Conservation (phyloP, 1,140 invertebrate species). For the Drosophila pallidifrons region DNA sequence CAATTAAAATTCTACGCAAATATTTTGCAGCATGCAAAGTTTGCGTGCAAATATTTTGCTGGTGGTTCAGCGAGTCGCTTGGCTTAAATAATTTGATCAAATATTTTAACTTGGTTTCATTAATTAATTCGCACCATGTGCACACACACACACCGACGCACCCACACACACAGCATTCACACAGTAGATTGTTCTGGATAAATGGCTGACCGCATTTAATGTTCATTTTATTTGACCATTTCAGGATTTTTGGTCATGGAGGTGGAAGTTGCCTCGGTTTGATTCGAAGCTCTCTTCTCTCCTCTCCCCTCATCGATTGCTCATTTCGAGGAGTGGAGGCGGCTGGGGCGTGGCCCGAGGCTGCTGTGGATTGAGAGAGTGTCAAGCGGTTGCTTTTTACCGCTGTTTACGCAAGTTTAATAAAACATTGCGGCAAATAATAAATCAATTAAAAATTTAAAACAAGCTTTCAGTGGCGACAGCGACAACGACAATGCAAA, state of each 20-base stretch:
- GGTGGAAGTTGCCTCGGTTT: background rate
- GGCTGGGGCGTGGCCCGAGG: constrained; percentile 7
- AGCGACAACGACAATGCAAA: constrained; percentile 23
- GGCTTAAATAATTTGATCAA: constrained; percentile 56
- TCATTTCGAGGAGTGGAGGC: constrained; percentile 44
- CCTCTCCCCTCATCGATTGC: constrained; percentile 28
- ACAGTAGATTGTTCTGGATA: constrained; percentile 13
- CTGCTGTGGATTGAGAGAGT: constrained; percentile 7
- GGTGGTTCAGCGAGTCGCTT: constrained; percentile 8
- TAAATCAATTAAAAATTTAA: constrained; percentile 73
- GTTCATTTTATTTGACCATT: constrained; percentile 39
- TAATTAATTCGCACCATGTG: constrained; percentile 49
- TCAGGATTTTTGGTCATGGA: constrained; percentile 5
- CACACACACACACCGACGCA: background rate
- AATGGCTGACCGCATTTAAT: constrained; percentile 42
- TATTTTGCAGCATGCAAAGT: constrained; percentile 27
- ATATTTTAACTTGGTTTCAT: constrained; percentile 62
- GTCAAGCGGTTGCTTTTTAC: constrained; percentile 22
- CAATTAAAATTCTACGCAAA: constrained; percentile 26
- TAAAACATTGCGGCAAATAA: constrained; percentile 67
- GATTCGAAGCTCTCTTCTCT: background rate
- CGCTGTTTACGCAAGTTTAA: constrained; percentile 64
- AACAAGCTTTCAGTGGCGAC: constrained; percentile 3
- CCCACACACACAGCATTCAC: background rate
- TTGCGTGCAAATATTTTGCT: constrained; percentile 41